A percentile compares a stretch with the other conserved stretches of the same genome.
Evolutionary conservation across 1,140 invertebrate genomes (phyloP).

Genomic region (Eumaeus atala): DNA sequence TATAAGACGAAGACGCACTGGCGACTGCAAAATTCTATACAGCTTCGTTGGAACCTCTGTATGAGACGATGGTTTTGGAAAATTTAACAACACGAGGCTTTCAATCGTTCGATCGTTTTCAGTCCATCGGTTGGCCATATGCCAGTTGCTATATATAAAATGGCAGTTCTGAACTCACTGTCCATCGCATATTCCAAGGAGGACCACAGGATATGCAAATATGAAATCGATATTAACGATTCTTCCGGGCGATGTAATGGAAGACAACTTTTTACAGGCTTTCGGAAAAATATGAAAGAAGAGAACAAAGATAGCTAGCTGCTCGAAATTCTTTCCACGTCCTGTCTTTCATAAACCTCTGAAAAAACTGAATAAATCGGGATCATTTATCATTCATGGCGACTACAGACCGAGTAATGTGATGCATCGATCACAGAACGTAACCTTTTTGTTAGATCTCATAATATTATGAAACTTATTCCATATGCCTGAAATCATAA

Average conservation of each 20-base stretch:
- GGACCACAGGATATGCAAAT: conserved; percentile 28
- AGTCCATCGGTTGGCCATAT: conserved; percentile 41
- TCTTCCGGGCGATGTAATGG: conserved; percentile 6
- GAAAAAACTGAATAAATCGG: not conserved
- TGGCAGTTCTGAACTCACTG: conserved; percentile 46
- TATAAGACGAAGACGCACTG: conserved; percentile 29
- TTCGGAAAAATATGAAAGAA: conserved; percentile 7
- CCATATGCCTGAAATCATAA: too few species aligned
- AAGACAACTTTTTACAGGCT: not conserved
- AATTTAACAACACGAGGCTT: conserved; percentile 36
- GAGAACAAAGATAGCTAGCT: conserved; percentile 25
- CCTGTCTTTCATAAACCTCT: conserved; percentile 19
- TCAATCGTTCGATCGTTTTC: conserved; percentile 34
- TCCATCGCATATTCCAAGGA: conserved; percentile 35
- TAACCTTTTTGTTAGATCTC: too few species aligned
- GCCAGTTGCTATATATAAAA: conserved; percentile 31
- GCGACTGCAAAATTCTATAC: conserved; percentile 38
- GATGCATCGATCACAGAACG: conserved; percentile 31
- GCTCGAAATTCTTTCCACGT: conserved; percentile 15
- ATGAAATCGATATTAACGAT: not conserved
- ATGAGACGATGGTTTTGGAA: conserved; percentile 43
- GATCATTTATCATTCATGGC: conserved; percentile 33
- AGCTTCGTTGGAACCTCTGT: conserved; percentile 21
- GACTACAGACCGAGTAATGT: conserved; percentile 43
- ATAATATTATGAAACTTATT: too few species aligned